These are phyloP conservation scores for Neelides sp. DNA, from an alignment of 1,140 invertebrate genomes.

Conservation along the genomic window DNA sequence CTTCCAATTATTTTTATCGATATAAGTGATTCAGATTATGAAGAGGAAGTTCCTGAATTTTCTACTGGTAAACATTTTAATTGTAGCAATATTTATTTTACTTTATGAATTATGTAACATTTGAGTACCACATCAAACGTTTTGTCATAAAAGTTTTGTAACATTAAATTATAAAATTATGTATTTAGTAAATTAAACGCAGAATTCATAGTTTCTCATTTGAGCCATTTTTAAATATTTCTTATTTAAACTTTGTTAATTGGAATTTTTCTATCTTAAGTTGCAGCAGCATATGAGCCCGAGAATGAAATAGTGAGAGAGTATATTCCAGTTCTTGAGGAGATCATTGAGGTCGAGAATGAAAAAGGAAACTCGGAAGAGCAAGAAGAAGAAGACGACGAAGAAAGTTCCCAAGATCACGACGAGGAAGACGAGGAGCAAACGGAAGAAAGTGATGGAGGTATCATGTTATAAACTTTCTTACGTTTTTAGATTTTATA, in stretches of 20 bases:
- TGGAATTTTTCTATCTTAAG: too few relatives aligned
- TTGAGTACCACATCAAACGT: neutral
- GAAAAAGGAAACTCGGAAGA: neutral
- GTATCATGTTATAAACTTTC: neutral
- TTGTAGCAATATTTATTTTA: too few relatives aligned
- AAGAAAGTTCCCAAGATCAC: neutral
- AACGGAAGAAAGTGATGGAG: too few relatives aligned
- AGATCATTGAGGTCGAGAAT: slow-evolving; percentile 7
- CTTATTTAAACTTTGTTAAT: too few relatives aligned
- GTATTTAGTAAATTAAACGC: neutral
- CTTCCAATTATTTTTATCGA: too few relatives aligned
- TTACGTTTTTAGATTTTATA: neutral
- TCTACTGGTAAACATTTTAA: too few relatives aligned
- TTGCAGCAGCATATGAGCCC: slow-evolving; percentile 11
- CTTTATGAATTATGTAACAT: too few relatives aligned
- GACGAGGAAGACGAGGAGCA: neutral
- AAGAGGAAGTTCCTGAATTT: too few relatives aligned
- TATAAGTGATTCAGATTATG: too few relatives aligned
- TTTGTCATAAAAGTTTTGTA: neutral
- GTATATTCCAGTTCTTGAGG: slow-evolving; percentile 11
- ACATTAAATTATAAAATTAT: neutral
- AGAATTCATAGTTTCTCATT: neutral
- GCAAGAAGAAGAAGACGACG: slow-evolving; percentile 4
- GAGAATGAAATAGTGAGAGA: slow-evolving; percentile 8
- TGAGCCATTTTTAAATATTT: neutral